phyloP scores from a whole-genome alignment of 2,113 vertebrate species.

The Zapornia atra region DNA sequence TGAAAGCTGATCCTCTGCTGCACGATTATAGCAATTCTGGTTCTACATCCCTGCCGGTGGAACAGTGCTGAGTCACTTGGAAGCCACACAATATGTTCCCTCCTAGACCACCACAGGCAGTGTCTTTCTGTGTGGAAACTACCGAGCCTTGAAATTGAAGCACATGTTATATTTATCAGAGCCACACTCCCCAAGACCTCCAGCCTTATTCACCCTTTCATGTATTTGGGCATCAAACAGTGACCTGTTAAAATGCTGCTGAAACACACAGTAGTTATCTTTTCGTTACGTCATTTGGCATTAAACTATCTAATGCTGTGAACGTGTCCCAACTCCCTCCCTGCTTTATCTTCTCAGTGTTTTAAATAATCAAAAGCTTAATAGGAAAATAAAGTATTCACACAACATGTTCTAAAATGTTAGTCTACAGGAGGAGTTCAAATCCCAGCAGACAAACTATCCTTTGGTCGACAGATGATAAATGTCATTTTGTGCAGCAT shows the following conservation, averaged over 20 bases:
- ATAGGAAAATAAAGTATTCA: background rate
- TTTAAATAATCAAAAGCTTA: background rate
- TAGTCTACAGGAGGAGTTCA: background rate
- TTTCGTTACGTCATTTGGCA: background rate
- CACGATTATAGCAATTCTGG: slow-evolving; percentile 37
- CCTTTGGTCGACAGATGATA: background rate
- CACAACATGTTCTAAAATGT: background rate
- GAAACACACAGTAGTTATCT: background rate
- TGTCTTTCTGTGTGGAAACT: slow-evolving; percentile 18
- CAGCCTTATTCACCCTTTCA: background rate
- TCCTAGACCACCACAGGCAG: slow-evolving; percentile 45
- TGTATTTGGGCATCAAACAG: background rate
- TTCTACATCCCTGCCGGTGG: background rate
- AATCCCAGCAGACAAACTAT: background rate
- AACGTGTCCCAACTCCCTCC: background rate
- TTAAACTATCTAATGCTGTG: background rate
- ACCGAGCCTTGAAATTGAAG: slow-evolving; percentile 49
- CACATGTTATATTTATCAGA: slow-evolving; percentile 2
- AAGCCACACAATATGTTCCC: slow-evolving; percentile 41
- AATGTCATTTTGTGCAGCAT: background rate
- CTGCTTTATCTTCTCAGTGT: background rate
- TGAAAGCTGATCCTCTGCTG: slow-evolving; percentile 46
- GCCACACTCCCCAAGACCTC: background rate
- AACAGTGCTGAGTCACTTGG: slow-evolving; percentile 56
- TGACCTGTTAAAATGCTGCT: background rate